Evolutionary conservation across 2,797 vertebrate species (phyloP), one percentile per base, ranked within the genome.

Genomic region (Melanotaenia nigrans): DNA sequence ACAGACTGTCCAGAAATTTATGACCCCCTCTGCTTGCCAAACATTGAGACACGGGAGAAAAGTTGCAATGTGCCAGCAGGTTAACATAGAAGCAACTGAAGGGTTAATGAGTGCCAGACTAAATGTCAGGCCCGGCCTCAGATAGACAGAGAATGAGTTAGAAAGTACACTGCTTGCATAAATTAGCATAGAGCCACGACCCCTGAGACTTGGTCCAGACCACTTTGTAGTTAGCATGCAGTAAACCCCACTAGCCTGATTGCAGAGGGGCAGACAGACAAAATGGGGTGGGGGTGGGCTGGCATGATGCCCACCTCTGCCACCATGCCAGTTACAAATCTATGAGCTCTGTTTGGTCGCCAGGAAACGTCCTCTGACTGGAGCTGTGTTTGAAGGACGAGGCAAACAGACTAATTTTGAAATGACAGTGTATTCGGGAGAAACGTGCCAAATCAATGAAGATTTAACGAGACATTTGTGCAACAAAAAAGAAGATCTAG

Each of bases 191-290:
- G 65, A 87, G 90, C 78, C 88, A 83, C 86, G 78, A 90, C 83
- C 84, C 85, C 81, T 72, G 86, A 90, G 90, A 85, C 82, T 90
- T 57, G 71, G 80, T 87, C 85, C 83, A 82, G 86, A 85, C 80
- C 74, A 74, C 87, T 75, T 78, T 79, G 73, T 93, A 86, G 90
- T 93, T 93, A 94, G 83, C 90, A 92, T 92, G 87, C 91, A 90
- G 86, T 81, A 91, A 89, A 90, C 89, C 88, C 84, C 78, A 87
- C 88, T 90, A 75, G 89, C 75, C 89, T 88, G 88, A 92, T 91
- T 89, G 89, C 87, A 84, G 85, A 84, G 65, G 85, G 88, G 85
- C 86, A 92, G 89, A 87, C 90, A 87, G 87, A 81, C 73, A 81
- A 78, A 81, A 73, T 12, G 42, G 63, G 71, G 79, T 60, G 74